Evolutionary conservation across 2,888 invertebrate species (phyloP), one percentile per base, ranked within the genome.

Genomic region (Hyles lineata): DNA sequence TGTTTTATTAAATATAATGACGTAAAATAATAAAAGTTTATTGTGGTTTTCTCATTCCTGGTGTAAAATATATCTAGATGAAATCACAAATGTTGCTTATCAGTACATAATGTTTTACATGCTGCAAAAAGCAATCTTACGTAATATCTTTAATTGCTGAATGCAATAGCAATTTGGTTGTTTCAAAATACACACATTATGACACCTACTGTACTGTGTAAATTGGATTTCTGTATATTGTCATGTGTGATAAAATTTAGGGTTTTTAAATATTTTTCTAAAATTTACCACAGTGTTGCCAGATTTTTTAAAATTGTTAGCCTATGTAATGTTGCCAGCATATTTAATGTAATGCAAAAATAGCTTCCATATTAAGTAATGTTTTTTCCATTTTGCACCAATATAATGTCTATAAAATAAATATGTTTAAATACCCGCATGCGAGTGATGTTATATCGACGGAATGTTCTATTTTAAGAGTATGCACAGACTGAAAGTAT

Each of bases 401-500:
- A 71, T 60, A 35, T 55, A 32, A 50, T 55, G 55, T 60, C 25
- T 60, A 35, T 35, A 71, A 35, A 60, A 21, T 58, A 70, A 70
- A 58, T 60, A 59, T 67, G 60, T 76, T 72, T 25, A 71, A 52
- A 59, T 70, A 50, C 67, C 67, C 67, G 50, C 43, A 70, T 17
- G 70, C 25, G 74, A 73, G 75, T 70, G 74, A 71, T 74, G 73
- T 70, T 71, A 73, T 76, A 71, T 73, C 15, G 50, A 67, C n/a
- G 50, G 67, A 67, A 67, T 67, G 67, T 67, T 67, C 74, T 73
- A 72, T 78, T 85, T 78, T 84, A 85, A 82, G 84, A 82, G 79
- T 84, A 81, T 76, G 77, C 80, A 81, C 78, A 79, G 86, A 85
- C 84, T 86, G 87, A 86, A 77, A 75, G 75, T 78, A n/a, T 55